Conservation (phyloP, 2,797 vertebrate genomes). For the Sciurus carolinensis region DNA sequence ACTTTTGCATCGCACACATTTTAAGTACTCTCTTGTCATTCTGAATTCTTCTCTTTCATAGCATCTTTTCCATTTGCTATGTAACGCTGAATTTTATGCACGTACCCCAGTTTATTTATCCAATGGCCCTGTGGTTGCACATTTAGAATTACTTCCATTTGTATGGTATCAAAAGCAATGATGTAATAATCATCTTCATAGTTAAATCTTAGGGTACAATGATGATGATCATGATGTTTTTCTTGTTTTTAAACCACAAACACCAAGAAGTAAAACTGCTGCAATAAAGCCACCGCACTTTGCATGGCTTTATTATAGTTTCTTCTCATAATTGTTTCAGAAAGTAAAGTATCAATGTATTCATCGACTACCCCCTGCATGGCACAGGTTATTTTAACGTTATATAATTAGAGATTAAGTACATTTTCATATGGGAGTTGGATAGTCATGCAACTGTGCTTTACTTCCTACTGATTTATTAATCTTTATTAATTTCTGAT, state of each 20-base stretch:
- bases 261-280: not conserved
- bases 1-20: not conserved
- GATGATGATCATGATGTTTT: not conserved
- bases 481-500: not conserved
- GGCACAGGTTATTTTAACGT: not conserved
- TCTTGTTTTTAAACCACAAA: not conserved
- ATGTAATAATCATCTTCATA: not conserved
- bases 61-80: not conserved
- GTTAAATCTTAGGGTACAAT: not conserved
- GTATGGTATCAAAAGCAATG: not conserved
- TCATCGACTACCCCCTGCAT: not conserved
- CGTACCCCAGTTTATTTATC: not conserved
- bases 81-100: not conserved
- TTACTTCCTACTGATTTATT: not conserved
- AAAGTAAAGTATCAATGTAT: not conserved
- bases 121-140: not conserved
- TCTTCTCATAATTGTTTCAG: not conserved
- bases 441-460: not conserved
- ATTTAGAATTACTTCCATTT: not conserved
- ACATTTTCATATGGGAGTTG: not conserved
- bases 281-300: not conserved
- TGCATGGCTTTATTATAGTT: not conserved
- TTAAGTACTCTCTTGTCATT: not conserved
- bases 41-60: not conserved
- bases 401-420: not conserved